Evolutionary conservation across 2,113 vertebrate genomes (phyloP), one percentile per base, ranked within the genome.

Genomic region (Heteronetta atricapilla): DNA sequence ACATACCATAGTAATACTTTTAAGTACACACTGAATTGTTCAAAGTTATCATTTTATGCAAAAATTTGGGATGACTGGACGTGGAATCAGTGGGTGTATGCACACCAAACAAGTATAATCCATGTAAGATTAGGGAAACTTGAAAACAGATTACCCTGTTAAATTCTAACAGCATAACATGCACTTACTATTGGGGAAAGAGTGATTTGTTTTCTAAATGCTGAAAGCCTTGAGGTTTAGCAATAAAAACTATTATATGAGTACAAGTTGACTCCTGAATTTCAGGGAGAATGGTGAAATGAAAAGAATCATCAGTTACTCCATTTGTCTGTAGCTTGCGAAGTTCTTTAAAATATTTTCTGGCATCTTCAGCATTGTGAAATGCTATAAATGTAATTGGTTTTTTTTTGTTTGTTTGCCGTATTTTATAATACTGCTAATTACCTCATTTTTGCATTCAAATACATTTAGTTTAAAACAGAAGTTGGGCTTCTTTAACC

Each of bases 301-400:
- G 20, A 76, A 91, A 76, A 82, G 6, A 84, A 83, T 38, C 40
- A 56, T 29, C 42, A 0, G 0, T 70, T 93, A 50, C 31, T 92
- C 33, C 25, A 55, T 56, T 79, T 52, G 36, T 21, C n/a, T 58
- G 33, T 23, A 90, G 26, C 34, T 79, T 91, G 20, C 2, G 68
- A 67, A 79, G 28, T 23, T 74, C 15, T 82, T 96, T 69, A 36
- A 89, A 93, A 88, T 79, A 78, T 46, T 77, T 63, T 26, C 17
- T 69, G 58, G 8, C 3, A 59, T 48, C 46, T 66, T 64, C 52
- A 52, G 31, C 5, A 11, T 11, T 78, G n/a, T 76, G 28, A 29
- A 67, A 56, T 42, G 19, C 22, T 87, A 68, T 33, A 79, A 80
- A 73, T 33, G 8, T 38, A 77, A 85, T 17, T 55, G 12, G 14